Conservation (phyloP, 2,797 vertebrate species). For the Chromis chromis region DNA sequence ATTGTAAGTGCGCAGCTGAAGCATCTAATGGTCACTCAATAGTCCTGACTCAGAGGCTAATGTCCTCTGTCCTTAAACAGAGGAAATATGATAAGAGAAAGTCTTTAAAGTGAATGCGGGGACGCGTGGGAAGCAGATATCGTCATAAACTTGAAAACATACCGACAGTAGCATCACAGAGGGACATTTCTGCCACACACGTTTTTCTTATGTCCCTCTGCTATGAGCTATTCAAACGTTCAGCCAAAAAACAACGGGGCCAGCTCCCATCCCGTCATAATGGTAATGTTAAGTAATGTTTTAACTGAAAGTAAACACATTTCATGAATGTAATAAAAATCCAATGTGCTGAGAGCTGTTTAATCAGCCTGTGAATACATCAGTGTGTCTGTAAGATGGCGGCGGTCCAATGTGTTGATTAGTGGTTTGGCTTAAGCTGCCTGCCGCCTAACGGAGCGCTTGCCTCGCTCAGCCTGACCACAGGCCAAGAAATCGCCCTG, state of each 20-base stretch:
- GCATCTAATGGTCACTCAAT: constrained; percentile 64
- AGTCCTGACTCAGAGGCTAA: constrained; percentile 46
- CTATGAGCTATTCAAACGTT: constrained; percentile 46
- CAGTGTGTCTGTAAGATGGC: constrained; percentile 78
- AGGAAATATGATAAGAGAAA: constrained; percentile 41
- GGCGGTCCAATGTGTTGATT: constrained; percentile 78
- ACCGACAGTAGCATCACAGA: constrained; percentile 56
- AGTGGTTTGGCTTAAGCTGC: constrained; percentile 80
- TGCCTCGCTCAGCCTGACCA: constrained; percentile 77
- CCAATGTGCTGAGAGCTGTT: constrained; percentile 82
- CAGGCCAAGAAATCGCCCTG: constrained; percentile 80
- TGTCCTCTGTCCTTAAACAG: constrained; percentile 59
- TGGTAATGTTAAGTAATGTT: constrained; percentile 80
- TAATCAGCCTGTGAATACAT: constrained; percentile 81
- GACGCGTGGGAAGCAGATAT: constrained; percentile 38
- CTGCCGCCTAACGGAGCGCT: constrained; percentile 72
- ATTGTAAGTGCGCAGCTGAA: constrained; percentile 55
- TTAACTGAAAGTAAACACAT: constrained; percentile 81
- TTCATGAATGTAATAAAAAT: constrained; percentile 82
- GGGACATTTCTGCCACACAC: constrained; percentile 57
- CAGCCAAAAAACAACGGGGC: constrained; percentile 59
- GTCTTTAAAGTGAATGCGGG: constrained; percentile 27
- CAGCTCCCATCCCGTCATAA: constrained; percentile 72
- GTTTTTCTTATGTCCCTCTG: constrained; percentile 60
- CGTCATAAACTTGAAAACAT: constrained; percentile 54